A percentile compares a stretch with the other conserved stretches of the same genome.
These are phyloP conservation scores for Apamea anceps DNA, from an alignment of 2,888 invertebrate genomes.

Conservation along the genomic window DNA sequence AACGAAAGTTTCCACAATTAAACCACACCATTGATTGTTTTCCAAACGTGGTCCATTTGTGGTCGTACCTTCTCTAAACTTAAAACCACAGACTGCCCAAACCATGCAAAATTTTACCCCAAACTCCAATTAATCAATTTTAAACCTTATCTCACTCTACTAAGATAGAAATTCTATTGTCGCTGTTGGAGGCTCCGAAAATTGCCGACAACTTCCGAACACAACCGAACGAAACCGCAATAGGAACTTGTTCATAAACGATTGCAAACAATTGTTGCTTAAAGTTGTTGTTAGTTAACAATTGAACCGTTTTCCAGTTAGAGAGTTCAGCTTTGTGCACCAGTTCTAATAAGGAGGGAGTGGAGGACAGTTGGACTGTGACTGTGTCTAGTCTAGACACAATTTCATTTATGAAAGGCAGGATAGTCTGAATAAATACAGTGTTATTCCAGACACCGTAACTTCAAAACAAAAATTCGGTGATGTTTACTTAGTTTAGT, in stretches of 20 bases:
- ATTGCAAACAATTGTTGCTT: slow-evolving; percentile 70
- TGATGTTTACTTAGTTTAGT: neutral
- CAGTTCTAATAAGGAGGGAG: slow-evolving; percentile 27
- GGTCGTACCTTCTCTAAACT: slow-evolving; percentile 71
- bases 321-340: slow-evolving; percentile 35
- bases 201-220: slow-evolving; percentile 41
- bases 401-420: slow-evolving; percentile 11
- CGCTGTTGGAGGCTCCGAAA: slow-evolving; percentile 11
- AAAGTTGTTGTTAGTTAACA: slow-evolving; percentile 65
- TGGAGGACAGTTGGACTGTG: neutral
- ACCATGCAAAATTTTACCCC: slow-evolving; percentile 51
- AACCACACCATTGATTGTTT: slow-evolving; percentile 80
- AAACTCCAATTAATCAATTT: slow-evolving; percentile 9
- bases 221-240: slow-evolving; percentile 59
- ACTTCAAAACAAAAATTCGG: neutral
- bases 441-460: neutral
- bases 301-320: slow-evolving; percentile 55
- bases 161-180: slow-evolving; percentile 21
- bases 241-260: slow-evolving; percentile 63
- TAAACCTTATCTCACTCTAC: slow-evolving; percentile 5
- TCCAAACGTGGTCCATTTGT: slow-evolving; percentile 79
- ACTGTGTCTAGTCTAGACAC: slow-evolving; percentile 16
- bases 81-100: slow-evolving; percentile 61
- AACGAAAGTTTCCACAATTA: slow-evolving; percentile 68
- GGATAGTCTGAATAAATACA: slow-evolving; percentile 1